Percentiles rank a stretch among this genome's conserved stretches.
Evolutionary conservation across 2,888 invertebrate genomes (phyloP).

Genomic region (Cheilosia impressa): DNA sequence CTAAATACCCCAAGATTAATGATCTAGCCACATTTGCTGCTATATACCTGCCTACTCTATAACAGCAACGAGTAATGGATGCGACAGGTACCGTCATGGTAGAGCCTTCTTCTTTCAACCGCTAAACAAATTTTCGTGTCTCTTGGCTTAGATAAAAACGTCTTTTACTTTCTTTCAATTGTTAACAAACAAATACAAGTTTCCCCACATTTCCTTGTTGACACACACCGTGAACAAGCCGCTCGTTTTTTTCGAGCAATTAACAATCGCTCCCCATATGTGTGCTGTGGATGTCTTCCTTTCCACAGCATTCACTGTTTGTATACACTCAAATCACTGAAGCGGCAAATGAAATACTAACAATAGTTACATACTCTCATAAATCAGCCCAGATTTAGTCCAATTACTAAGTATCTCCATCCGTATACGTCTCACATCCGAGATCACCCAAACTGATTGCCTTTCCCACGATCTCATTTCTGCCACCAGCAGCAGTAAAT

Average conservation of each 20-base stretch:
- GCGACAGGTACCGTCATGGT: conserved; percentile 11
- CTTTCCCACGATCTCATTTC: conserved; percentile 63
- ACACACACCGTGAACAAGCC: conserved; percentile 25
- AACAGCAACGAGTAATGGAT: background rate
- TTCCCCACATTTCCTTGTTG: conserved; percentile 16
- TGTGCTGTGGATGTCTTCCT: background rate
- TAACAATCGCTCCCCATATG: background rate
- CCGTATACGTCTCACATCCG: background rate
- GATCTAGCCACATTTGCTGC: background rate
- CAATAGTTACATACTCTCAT: background rate
- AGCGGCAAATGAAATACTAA: conserved; percentile 16
- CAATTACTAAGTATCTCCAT: background rate
- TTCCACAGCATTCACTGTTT: conserved; percentile 10
- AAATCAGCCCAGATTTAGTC: conserved; percentile 20
- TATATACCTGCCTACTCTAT: background rate
- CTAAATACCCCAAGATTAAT: too few relatives aligned
- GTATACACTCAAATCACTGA: conserved; percentile 27
- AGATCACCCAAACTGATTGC: conserved; percentile 36
- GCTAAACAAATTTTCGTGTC: conserved; percentile 1
- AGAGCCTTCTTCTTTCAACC: conserved; percentile 1
- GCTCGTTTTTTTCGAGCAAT: conserved; percentile 22
- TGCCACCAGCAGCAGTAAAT: conserved; percentile 1
- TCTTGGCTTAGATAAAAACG: background rate
- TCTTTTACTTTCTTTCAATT: conserved; percentile 37
- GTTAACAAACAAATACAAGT: background rate